Conservation (phyloP, 1,140 invertebrate species). For the Rhopalosiphum maidis region DNA sequence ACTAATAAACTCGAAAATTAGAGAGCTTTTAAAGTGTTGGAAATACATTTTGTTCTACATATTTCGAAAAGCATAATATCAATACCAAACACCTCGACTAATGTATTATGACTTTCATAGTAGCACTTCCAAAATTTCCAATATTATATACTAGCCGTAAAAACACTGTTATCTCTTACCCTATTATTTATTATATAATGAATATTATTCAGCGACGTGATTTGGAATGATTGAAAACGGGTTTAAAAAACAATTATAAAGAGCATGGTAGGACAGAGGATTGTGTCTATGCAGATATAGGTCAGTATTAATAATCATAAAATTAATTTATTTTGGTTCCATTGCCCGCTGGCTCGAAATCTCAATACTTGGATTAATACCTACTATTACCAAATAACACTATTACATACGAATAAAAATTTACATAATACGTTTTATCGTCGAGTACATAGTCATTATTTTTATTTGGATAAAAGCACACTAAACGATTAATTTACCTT, state of each 20-base stretch:
- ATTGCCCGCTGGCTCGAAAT: neutral
- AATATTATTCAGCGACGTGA: neutral
- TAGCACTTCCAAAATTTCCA: neutral
- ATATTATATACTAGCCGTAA: neutral
- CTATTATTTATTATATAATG: neutral
- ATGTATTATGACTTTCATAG: neutral
- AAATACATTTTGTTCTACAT: neutral
- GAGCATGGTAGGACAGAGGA: neutral
- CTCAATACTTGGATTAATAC: neutral
- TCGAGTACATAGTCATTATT: neutral
- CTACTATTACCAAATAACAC: neutral
- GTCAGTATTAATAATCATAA: neutral
- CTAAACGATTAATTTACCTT: neutral
- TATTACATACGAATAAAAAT: neutral
- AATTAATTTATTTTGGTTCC: neutral
- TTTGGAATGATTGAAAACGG: neutral
- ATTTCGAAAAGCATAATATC: neutral
- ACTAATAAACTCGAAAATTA: neutral
- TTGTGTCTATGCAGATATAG: neutral
- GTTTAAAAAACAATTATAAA: constrained; percentile 10
- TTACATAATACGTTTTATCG: neutral
- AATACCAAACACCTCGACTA: neutral
- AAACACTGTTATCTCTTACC: neutral
- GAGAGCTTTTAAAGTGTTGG: neutral
- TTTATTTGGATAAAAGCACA: neutral